Evolutionary conservation across 2,888 invertebrate genomes (phyloP).

Genomic region (Pristionchus entomophagus): DNA sequence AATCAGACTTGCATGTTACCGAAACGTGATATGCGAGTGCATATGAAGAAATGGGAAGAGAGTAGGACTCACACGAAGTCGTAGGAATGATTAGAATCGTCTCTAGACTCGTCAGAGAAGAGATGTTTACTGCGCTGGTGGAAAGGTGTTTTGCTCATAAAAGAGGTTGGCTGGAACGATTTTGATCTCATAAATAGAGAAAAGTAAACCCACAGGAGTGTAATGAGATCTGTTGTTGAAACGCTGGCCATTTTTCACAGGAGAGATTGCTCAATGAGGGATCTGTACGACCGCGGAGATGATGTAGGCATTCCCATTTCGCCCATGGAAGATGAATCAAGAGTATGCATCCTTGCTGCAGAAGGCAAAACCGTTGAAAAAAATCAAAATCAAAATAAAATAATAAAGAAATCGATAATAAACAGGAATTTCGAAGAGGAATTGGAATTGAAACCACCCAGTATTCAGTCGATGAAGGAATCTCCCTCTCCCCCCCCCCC

Average conservation of each 20-base stretch:
- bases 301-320: neutral
- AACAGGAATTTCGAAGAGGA: too few relatives aligned
- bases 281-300: neutral
- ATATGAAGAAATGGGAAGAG: too few relatives aligned
- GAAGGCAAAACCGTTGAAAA: too few relatives aligned
- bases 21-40: too few relatives aligned
- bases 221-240: conserved; percentile 13
- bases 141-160: neutral
- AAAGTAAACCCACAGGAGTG: neutral
- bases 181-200: neutral
- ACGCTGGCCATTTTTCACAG: neutral
- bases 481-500: neutral
- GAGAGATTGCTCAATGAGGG: neutral
- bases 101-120: conserved; percentile 25
- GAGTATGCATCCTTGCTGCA: neutral
- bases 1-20: too few relatives aligned
- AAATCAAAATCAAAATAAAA: too few relatives aligned
- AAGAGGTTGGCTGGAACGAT: neutral
- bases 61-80: conserved; percentile 5
- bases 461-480: conserved; percentile 19
- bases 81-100: conserved; percentile 43
- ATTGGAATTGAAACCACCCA: conserved; percentile 29
- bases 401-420: too few relatives aligned
- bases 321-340: neutral
- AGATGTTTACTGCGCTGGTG: neutral